Evolutionary conservation across 2,888 invertebrate species (phyloP).

Genomic region (Ellobium chinense): DNA sequence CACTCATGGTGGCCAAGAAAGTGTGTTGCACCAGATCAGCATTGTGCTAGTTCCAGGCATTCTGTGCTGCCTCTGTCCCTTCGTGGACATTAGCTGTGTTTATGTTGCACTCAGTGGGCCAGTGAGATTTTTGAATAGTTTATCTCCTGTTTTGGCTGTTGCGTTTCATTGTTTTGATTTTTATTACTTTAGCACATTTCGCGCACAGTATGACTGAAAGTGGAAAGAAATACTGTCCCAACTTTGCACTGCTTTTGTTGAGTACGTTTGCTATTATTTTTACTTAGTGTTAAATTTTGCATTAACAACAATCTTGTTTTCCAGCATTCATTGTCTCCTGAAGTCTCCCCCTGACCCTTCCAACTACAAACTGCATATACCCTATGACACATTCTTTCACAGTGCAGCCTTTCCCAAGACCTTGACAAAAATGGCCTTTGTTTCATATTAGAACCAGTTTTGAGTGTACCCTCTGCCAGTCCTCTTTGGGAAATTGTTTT

Average conservation of each 20-base stretch:
- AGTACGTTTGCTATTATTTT: not conserved
- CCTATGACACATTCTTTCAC: no score
- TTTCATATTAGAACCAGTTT: no score
- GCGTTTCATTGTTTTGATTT: not conserved
- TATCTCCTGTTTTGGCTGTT: no score
- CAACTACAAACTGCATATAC: no score
- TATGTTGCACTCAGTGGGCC: not conserved
- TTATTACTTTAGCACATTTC: no score
- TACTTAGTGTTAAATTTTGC: not conserved
- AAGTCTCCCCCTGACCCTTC: not conserved
- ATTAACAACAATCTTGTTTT: not conserved
- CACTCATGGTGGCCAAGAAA: constrained; percentile 2
- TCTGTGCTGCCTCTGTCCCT: not conserved
- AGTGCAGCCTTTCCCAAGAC: no score
- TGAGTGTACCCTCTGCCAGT: no score
- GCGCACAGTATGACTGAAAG: not conserved
- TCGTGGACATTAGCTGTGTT: not conserved
- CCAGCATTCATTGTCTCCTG: not conserved
- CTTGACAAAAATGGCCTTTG: no score
- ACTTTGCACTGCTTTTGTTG: not conserved
- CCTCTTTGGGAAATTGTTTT: no score
- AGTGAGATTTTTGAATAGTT: no score
- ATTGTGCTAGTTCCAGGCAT: not conserved
- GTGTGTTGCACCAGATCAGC: not conserved
- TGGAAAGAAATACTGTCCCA: not conserved